Evolutionary conservation across 1,140 invertebrate species (phyloP).

Genomic region (Kradibia gibbosae): DNA sequence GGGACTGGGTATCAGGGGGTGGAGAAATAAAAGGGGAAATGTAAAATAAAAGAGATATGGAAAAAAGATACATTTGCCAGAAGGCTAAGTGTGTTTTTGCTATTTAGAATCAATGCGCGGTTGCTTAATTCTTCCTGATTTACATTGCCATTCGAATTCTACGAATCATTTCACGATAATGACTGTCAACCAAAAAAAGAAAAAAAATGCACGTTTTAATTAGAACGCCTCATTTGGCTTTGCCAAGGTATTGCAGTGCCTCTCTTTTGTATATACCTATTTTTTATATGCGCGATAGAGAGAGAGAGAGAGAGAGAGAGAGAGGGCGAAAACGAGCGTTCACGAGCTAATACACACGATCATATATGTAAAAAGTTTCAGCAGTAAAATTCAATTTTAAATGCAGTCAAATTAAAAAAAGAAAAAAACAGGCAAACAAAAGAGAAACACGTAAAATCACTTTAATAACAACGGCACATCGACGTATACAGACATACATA

Average conservation of each 20-base stretch:
- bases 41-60: background rate
- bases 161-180: background rate
- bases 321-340: too few species aligned
- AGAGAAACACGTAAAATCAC: conserved; percentile 40
- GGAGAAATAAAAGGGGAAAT: conserved; percentile 22
- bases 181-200: background rate
- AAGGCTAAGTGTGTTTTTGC: background rate
- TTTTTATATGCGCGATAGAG: too few species aligned
- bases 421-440: background rate
- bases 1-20: conserved; percentile 12
- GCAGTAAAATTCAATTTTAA: conserved; percentile 39
- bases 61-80: background rate
- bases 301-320: too few species aligned
- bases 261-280: background rate
- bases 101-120: background rate
- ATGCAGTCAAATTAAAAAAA: conserved; percentile 29
- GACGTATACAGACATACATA: background rate
- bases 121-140: background rate
- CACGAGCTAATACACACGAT: too few species aligned
- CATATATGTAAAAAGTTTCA: background rate
- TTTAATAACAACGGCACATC: conserved; percentile 20
- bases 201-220: background rate
- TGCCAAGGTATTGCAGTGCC: background rate
- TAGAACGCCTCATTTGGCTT: conserved; percentile 7
- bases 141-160: background rate